Evolutionary conservation across 30 jellyfish, hydroid and myxozoan species (phyloP).

Genomic region (Hydractinia symbiolongicarpus): DNA sequence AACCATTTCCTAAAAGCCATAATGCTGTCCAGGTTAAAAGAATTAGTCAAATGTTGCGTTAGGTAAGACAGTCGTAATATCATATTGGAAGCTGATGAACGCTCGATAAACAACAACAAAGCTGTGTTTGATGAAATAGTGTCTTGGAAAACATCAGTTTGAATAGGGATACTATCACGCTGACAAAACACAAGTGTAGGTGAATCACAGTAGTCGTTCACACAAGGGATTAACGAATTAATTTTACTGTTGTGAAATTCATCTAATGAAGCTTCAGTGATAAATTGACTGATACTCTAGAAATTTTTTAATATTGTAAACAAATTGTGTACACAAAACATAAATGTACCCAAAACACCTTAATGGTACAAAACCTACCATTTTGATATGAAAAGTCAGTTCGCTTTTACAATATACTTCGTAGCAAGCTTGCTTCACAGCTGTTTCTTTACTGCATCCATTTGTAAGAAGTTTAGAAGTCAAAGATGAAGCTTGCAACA

Average conservation of each 20-base stretch:
- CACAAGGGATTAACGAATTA: no score
- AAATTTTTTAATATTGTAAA: no score
- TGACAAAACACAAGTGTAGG: not conserved
- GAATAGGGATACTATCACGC: conserved; percentile 18
- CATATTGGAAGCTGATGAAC: not conserved
- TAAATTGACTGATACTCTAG: no score
- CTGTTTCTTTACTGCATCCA: conserved; percentile 24
- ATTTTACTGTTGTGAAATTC: no score
- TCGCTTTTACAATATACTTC: conserved; percentile 18
- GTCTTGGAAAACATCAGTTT: not conserved
- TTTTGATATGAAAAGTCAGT: not conserved
- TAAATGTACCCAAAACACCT: no score
- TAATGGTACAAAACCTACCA: no score
- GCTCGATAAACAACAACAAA: not conserved
- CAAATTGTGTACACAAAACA: no score
- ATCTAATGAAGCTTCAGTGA: no score
- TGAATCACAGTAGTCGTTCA: not conserved
- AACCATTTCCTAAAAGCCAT: no score
- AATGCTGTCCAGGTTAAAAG: no score
- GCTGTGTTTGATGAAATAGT: not conserved
- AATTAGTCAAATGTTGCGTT: not conserved
- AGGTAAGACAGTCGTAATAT: not conserved
- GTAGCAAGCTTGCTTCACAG: conserved; percentile 24
- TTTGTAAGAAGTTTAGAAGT: conserved; percentile 17
- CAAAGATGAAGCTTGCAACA: conserved; percentile 32